Evolutionary conservation across 2,113 vertebrate species (phyloP).

Genomic region (Pedionomus torquatus): DNA sequence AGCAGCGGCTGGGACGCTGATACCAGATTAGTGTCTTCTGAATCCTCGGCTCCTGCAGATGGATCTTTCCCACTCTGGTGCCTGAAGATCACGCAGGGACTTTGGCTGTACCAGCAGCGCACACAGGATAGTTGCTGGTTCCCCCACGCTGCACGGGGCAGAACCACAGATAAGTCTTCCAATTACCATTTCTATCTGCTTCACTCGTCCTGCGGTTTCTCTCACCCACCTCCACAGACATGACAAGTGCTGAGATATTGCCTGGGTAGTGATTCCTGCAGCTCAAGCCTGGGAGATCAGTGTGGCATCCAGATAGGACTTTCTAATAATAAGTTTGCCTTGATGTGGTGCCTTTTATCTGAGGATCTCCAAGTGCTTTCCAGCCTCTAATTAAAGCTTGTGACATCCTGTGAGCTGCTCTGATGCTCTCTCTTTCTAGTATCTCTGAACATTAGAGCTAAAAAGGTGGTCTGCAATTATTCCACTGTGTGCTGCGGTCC

Average conservation of each 20-base stretch:
- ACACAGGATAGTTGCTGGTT: not conserved
- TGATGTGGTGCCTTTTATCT: constrained; percentile 36
- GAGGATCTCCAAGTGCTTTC: constrained; percentile 9
- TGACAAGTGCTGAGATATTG: not conserved
- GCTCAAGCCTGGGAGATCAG: not conserved
- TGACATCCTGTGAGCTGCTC: not conserved
- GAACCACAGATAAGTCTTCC: not conserved
- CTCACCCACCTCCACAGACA: not conserved
- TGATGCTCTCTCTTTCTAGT: not conserved
- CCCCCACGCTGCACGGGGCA: not conserved
- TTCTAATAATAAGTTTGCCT: not conserved
- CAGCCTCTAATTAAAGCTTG: constrained; percentile 35
- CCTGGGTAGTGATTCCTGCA: not conserved
- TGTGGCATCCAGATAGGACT: not conserved
- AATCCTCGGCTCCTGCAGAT: not conserved
- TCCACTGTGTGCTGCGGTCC: not conserved
- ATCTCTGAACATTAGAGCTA: not conserved
- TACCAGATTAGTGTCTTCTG: not conserved
- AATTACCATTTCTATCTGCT: not conserved
- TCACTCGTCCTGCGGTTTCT: not conserved
- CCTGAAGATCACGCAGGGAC: not conserved
- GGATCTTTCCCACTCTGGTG: not conserved
- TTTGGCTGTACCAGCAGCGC: not conserved
- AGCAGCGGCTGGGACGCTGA: not conserved
- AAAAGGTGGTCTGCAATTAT: not conserved